These are phyloP conservation scores for Vidua chalybeata DNA, from an alignment of 2,113 vertebrate genomes.

Conservation along the genomic window DNA sequence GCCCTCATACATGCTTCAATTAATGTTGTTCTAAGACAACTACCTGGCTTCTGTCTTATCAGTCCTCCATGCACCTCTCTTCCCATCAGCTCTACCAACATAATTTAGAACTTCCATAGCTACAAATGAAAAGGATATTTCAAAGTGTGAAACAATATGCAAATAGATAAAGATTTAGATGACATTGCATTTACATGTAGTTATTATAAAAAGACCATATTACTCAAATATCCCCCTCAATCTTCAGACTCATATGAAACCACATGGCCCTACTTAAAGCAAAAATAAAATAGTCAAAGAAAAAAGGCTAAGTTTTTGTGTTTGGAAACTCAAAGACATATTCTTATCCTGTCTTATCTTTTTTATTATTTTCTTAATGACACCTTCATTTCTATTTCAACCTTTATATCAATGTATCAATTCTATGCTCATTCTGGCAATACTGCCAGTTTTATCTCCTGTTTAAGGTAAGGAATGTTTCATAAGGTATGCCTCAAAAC, in stretches of 20 bases:
- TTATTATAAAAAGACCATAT: background rate
- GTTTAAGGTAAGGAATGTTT: background rate
- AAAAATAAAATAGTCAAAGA: background rate
- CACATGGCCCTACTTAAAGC: background rate
- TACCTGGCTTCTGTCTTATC: slow-evolving; percentile 82
- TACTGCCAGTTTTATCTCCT: background rate
- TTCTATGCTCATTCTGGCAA: background rate
- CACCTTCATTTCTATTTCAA: background rate
- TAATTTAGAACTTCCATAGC: slow-evolving; percentile 93
- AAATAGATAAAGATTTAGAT: background rate
- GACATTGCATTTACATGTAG: background rate
- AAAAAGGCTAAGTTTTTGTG: background rate
- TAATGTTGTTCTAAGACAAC: slow-evolving; percentile 3
- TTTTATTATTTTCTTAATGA: background rate
- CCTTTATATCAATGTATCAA: background rate
- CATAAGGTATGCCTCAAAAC: background rate
- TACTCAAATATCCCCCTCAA: background rate
- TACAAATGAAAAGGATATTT: slow-evolving; percentile 66
- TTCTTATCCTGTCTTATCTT: background rate
- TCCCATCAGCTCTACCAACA: slow-evolving; percentile 92
- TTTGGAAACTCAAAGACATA: background rate
- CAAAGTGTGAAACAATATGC: slow-evolving; percentile 19
- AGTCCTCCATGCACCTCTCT: slow-evolving; percentile 93
- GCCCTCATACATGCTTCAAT: background rate
- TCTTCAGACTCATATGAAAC: background rate